Evolutionary conservation across 2,888 invertebrate species (phyloP).

Genomic region (Ophion ventricosus): DNA sequence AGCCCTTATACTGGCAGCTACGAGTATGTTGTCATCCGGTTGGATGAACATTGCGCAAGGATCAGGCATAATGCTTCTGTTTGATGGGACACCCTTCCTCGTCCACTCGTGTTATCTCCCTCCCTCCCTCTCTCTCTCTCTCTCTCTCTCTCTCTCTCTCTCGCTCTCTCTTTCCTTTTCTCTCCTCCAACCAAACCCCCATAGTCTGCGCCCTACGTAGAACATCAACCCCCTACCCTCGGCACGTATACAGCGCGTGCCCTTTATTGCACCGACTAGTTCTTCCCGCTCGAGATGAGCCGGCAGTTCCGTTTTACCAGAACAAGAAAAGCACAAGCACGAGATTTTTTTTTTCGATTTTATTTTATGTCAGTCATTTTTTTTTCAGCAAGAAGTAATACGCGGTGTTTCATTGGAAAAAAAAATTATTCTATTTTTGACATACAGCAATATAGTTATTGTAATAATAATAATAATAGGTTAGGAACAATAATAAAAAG

Average conservation of each 20-base stretch:
- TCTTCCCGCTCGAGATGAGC: not conserved
- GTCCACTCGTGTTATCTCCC: not conserved
- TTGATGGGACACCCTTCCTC: slow-evolving; percentile 76
- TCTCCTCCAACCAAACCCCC: not conserved
- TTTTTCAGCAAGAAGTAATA: not conserved
- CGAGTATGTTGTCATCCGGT: slow-evolving; percentile 83
- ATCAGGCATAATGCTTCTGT: slow-evolving; percentile 83
- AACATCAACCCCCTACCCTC: slow-evolving; percentile 17
- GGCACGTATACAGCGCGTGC: not conserved
- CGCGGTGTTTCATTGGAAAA: not conserved
- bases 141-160: not conserved
- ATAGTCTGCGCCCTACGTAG: not conserved
- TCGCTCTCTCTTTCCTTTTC: not conserved
- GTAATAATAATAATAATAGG: too few relatives aligned
- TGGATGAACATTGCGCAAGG: slow-evolving; percentile 82
- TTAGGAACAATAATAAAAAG: not conserved
- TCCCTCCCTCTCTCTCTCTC: too few relatives aligned
- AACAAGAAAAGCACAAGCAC: not conserved
- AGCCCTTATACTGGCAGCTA: slow-evolving; percentile 72
- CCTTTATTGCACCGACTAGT: slow-evolving; percentile 29
- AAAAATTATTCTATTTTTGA: too few relatives aligned
- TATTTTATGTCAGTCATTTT: not conserved
- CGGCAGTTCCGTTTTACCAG: not conserved
- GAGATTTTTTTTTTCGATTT: slow-evolving; percentile 13
- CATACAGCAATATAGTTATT: too few relatives aligned